phyloP scores from a whole-genome alignment of 2,888 invertebrate species.

The Steinernema scapterisci region DNA sequence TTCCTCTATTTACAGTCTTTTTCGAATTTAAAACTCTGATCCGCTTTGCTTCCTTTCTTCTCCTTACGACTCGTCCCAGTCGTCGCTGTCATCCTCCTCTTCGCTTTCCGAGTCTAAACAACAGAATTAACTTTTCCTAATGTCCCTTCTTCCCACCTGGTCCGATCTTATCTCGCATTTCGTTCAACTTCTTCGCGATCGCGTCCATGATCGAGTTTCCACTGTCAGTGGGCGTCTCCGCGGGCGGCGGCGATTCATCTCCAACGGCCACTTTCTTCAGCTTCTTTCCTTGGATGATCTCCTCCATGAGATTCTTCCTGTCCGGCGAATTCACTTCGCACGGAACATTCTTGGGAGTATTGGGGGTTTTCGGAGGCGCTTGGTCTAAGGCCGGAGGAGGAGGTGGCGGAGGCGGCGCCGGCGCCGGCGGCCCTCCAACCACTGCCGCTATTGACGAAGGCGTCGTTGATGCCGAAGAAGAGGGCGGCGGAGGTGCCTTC shows the following conservation, averaged over 20 bases:
- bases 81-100: slow-evolving; percentile 17
- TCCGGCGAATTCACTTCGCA: background rate
- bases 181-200: background rate
- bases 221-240: background rate
- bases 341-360: background rate
- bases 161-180: background rate
- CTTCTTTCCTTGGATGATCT: background rate
- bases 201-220: slow-evolving; percentile 30
- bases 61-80: slow-evolving; percentile 7
- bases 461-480: background rate
- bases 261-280: background rate
- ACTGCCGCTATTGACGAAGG: background rate
- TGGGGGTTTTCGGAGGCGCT: background rate
- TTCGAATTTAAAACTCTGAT: too few relatives aligned
- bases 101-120: slow-evolving; percentile 20
- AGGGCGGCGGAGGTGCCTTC: background rate
- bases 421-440: background rate
- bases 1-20: too few relatives aligned
- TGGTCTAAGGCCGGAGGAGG: slow-evolving; percentile 8
- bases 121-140: background rate
- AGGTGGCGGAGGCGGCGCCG: background rate
- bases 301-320: background rate
- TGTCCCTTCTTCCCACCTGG: background rate
- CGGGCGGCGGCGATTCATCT: background rate
- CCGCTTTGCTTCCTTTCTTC: too few relatives aligned